Evolutionary conservation across 2,113 vertebrate species (phyloP), one percentile per base, ranked within the genome.

Genomic region (Gasterosteus aculeatus): DNA sequence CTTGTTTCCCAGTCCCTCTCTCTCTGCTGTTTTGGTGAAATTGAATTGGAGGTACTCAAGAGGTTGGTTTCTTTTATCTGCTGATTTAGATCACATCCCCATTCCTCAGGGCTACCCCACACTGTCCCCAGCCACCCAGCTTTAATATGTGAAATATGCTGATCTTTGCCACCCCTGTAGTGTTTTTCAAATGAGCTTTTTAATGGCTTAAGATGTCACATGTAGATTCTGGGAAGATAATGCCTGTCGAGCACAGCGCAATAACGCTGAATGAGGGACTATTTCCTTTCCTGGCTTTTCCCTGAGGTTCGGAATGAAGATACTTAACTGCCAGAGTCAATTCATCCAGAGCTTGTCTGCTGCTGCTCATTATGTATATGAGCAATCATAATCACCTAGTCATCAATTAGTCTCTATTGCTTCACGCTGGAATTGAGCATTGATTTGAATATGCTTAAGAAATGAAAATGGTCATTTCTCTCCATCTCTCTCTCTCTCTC

Each of bases 111-210:
- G 66, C 76, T 60, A 63, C 59, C 78, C 74, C 80, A 60, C 57
- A 77, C 56, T 56, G 15, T 68, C 63, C 19, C 77, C 67, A 75
- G 57, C 75, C 72, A 69, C n/a, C 47, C 42, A 42, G 70, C 63
- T 84, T 87, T 84, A 88, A 88, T 85, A 86, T 85, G 62, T 65
- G 69, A 66, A 87, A 85, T 85, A 78, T 82, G 86, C 67, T 87
- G 81, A 86, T 89, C 82, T 87, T 86, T 86, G 47, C 85, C 63
- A 75, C 67, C 82, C 80, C 75, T 88, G 69, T 68, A 44, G 78
- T 78, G 70, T 82, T 85, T 74, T 57, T 38, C 11, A 59, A 18
- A 91, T 91, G 89, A 87, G 83, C 88, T 89, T 92, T 88, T 91
- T 90, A 89, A 88, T 89, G 83, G 83, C 73, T 16, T 61, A 85